Evolutionary conservation across 2,888 invertebrate genomes (phyloP), one percentile per base, ranked within the genome.

Genomic region (Tyria jacobaeae): DNA sequence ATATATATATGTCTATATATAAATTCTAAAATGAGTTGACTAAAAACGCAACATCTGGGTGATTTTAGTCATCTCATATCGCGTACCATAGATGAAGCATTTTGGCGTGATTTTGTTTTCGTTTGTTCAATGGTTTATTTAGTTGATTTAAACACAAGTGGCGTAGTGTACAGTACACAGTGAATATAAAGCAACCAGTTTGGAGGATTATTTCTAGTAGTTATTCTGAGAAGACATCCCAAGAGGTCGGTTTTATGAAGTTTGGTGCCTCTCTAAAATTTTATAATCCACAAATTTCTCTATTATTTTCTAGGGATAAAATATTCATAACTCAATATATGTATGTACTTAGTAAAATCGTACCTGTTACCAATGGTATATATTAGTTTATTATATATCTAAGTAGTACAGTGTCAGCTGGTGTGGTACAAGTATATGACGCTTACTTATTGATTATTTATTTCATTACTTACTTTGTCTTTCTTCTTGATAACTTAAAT

Each of bases 121-220:
- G 5, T 44, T 15, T 21, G 14, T 44, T 7, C 31, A 31, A 41
- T 44, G 37, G 27, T 27, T 27, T 3, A 31, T 31, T 31, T 31
- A 44, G 41, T 54, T 17, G 44, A 44, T 44, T 44, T 27, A 17
- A n/a, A 7, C 44, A 55, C 55, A 21, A 9, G 44, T 44, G 31
- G 17, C 14, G 21, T 35, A 35, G 10, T 31, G 15, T 9, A 34
- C 44, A 55, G 21, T 31, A 55, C 14, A 44, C 4, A 27, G 31
- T 44, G n/a, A 25, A 31, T 54, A 41, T 41, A 41, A 41, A 17
- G 1, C 1, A 44, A 55, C 55, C 55, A 44, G 55, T 55, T 55
- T 34, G 12, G 31, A 55, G 27, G 55, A 31, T 44, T 44, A 14
- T 21, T 54, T 27, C 21, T 17, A 21, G 12, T 17, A 34, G 34